Evolutionary conservation across 2,113 vertebrate genomes (phyloP).

Genomic region (Artemisiospiza belli): DNA sequence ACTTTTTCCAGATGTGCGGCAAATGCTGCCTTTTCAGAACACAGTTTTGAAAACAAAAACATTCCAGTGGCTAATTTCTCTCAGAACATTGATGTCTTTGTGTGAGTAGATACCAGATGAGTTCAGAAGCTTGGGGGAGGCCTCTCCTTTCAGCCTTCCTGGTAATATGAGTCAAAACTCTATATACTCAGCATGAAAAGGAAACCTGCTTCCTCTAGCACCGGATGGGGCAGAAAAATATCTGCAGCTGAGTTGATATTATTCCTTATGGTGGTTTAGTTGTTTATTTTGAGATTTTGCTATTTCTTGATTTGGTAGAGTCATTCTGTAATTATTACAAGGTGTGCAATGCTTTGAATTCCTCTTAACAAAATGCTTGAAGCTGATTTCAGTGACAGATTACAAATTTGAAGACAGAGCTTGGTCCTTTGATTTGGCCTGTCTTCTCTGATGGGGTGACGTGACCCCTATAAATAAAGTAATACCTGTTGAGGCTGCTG

Average conservation of each 20-base stretch:
- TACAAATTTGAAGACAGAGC: neutral
- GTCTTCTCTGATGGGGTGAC: neutral
- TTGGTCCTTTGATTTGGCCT: neutral
- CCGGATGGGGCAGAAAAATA: constrained; percentile 41
- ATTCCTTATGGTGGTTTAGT: neutral
- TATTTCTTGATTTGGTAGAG: neutral
- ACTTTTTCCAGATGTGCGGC: constrained; percentile 74
- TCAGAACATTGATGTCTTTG: constrained; percentile 59
- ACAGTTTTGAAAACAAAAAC: constrained; percentile 69
- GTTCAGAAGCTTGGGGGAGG: constrained; percentile 63
- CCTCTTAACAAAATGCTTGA: neutral
- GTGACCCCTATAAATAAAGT: neutral
- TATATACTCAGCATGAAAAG: constrained; percentile 62
- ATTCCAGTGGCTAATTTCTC: constrained; percentile 65
- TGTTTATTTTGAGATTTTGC: constrained; percentile 16
- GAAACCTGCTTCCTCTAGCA: constrained; percentile 50
- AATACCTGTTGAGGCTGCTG: neutral
- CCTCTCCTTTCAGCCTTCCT: constrained; percentile 42
- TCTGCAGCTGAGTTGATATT: constrained; percentile 40
- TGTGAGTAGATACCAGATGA: constrained; percentile 67
- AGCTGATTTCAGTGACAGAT: neutral
- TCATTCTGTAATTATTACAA: neutral
- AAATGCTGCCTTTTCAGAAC: constrained; percentile 55
- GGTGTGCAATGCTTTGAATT: neutral
- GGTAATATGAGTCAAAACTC: constrained; percentile 58